Conservation (phyloP, 1,140 invertebrate genomes). For the Ceratoteleas bidentatus region DNA sequence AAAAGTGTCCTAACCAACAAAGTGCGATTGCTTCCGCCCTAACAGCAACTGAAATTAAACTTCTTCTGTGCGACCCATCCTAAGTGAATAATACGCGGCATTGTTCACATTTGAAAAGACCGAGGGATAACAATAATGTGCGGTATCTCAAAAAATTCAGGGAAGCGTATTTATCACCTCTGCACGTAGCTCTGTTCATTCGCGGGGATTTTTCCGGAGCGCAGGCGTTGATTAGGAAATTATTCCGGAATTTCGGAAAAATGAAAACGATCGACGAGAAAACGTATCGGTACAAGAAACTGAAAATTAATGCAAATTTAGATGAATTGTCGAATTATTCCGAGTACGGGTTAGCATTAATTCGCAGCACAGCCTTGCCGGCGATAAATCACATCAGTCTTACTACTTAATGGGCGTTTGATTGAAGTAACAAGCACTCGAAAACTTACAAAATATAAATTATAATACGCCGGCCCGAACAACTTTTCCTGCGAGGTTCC, state of each 20-base stretch:
- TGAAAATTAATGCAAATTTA: no score
- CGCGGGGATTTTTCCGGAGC: no score
- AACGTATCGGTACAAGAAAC: no score
- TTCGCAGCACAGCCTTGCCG: no score
- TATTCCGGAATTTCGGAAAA: no score
- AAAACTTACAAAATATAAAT: constrained; percentile 59
- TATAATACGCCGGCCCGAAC: constrained; percentile 38
- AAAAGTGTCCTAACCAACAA: not conserved
- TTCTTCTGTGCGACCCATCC: not conserved
- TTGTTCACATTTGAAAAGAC: constrained; percentile 1
- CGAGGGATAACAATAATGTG: not conserved
- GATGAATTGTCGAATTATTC: no score
- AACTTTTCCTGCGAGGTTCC: constrained; percentile 39
- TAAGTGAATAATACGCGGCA: not conserved
- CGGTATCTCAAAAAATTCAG: not conserved
- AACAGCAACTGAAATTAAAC: not conserved
- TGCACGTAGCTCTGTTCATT: not conserved
- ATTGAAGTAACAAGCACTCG: constrained; percentile 59
- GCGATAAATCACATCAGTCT: constrained; percentile 58
- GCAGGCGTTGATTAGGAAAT: no score
- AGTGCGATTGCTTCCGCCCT: not conserved
- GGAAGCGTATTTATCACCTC: not conserved
- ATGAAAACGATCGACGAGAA: no score
- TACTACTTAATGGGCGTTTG: constrained; percentile 44
- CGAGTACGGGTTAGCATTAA: no score